Percentiles rank a stretch among this genome's conserved stretches.
Evolutionary conservation across 2,888 invertebrate genomes (phyloP).

Genomic region (Oegoconia quadripuncta): DNA sequence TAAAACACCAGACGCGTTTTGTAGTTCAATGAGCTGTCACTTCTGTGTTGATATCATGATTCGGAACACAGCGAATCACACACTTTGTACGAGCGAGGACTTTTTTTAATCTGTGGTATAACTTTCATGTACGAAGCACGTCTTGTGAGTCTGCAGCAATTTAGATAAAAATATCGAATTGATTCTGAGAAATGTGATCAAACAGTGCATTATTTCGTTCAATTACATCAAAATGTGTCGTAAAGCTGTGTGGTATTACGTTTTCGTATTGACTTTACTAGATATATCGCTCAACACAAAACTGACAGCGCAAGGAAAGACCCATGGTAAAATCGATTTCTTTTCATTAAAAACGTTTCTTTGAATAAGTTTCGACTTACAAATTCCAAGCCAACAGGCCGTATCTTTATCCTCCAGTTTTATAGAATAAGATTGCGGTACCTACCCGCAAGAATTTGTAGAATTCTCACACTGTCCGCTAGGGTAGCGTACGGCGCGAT

Average conservation of each 20-base stretch:
- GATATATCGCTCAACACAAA: constrained; percentile 83
- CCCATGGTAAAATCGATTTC: constrained; percentile 83
- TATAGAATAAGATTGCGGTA: not conserved
- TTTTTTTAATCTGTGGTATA: constrained; percentile 8
- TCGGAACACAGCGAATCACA: too few relatives aligned
- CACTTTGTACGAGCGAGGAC: too few relatives aligned
- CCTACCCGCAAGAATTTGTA: not conserved
- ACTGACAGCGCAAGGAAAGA: constrained; percentile 85
- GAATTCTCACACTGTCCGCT: not conserved
- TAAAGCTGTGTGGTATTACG: constrained; percentile 81
- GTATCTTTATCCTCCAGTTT: not conserved
- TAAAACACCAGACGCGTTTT: too few relatives aligned
- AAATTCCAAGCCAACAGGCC: not conserved
- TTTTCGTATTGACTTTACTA: constrained; percentile 83
- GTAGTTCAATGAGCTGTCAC: too few relatives aligned
- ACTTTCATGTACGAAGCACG: constrained; percentile 17
- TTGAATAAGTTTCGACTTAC: not conserved
- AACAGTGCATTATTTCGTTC: constrained; percentile 40
- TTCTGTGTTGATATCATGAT: too few relatives aligned
- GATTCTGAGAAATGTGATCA: constrained; percentile 62
- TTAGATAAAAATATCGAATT: constrained; percentile 35
- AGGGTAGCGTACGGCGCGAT: constrained; percentile 18
- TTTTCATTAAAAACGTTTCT: constrained; percentile 17
- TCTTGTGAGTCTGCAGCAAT: constrained; percentile 17
- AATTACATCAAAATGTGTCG: constrained; percentile 69